These are phyloP conservation scores for Tauraco hartlaubi DNA, from an alignment of 2,797 vertebrate genomes.

Conservation along the genomic window DNA sequence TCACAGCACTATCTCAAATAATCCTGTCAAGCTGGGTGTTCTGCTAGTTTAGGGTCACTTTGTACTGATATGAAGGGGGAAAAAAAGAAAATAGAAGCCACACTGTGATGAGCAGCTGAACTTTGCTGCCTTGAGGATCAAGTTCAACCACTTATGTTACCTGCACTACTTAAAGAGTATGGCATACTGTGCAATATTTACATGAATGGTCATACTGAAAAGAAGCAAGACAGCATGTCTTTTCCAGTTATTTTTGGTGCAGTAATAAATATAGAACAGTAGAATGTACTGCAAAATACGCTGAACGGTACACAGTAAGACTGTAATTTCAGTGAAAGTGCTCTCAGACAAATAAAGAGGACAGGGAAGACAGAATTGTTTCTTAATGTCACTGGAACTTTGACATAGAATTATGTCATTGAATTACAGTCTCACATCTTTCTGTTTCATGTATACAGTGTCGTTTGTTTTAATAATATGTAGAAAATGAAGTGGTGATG, in stretches of 20 bases:
- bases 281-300: background rate
- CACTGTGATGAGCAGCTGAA: background rate
- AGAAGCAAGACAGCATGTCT: background rate
- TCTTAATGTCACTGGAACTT: background rate
- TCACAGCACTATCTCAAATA: background rate
- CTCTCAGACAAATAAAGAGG: background rate
- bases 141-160: background rate
- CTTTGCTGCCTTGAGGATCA: background rate
- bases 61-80: background rate
- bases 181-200: background rate
- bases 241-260: background rate
- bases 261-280: background rate
- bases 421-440: background rate
- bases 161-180: background rate
- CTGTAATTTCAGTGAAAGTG: background rate
- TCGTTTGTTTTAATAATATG: constrained; percentile 14
- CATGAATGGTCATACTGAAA: background rate
- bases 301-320: background rate
- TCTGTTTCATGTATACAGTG: background rate
- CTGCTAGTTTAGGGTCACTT: background rate
- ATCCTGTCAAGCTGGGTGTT: background rate
- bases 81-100: background rate
- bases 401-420: background rate
- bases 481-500: background rate
- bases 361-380: background rate